Percentiles rank a stretch among this genome's conserved stretches.
These are phyloP conservation scores for Heterohyrax brucei DNA, from an alignment of 2,797 vertebrate species.

Conservation along the genomic window DNA sequence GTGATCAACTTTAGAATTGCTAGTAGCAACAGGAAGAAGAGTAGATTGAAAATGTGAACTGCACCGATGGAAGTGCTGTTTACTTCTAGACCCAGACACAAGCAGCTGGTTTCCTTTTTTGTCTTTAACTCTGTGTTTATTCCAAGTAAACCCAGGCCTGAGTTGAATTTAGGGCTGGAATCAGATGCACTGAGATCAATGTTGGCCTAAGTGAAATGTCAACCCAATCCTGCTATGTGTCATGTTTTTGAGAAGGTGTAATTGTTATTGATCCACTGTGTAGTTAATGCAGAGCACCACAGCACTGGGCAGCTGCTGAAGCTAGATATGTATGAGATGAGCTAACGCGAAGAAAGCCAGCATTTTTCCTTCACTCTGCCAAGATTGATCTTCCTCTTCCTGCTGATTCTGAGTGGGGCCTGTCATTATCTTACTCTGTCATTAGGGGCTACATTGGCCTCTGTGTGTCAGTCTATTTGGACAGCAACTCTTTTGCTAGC, in stretches of 20 bases:
- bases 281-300: constrained; percentile 98
- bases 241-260: constrained; percentile 99
- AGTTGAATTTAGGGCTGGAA: constrained; percentile 96
- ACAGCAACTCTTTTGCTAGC: constrained; percentile 99
- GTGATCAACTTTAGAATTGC: constrained; percentile 94
- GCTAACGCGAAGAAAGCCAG: constrained; percentile 98
- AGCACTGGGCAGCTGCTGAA: constrained; percentile 96
- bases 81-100: constrained; percentile 93
- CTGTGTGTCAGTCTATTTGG: constrained; percentile 99
- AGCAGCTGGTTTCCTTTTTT: constrained; percentile 96
- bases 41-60: constrained; percentile 94
- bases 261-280: constrained; percentile 99
- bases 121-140: constrained; percentile 94
- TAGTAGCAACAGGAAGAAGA: constrained; percentile 94
- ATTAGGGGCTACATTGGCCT: constrained; percentile 99
- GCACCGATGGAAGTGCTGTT: constrained; percentile 94
- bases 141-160: constrained; percentile 95
- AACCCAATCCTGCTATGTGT: constrained; percentile 97
- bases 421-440: constrained; percentile 99
- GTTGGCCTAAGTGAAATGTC: constrained; percentile 98
- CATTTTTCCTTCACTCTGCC: constrained; percentile 98
- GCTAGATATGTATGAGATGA: constrained; percentile 96
- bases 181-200: constrained; percentile 98
- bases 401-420: constrained; percentile 99
- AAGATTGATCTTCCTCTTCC: constrained; percentile 99